phyloP scores from a whole-genome alignment of 2,113 vertebrate species.

The chimpanzee (Pan troglodytes) region NHGRI_mPanTro3-v2.1_pri NC_072421.2:67350501-67351000 shows the following conservation, averaged over 20 bases:
- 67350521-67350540: neutral
- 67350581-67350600: neutral
- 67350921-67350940: neutral
- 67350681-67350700: neutral
- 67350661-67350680: neutral
- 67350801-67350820: neutral
- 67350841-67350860: conserved; percentile 14
- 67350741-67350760: conserved; percentile 11
- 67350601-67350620: neutral
- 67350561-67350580: neutral
- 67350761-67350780: neutral
- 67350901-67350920: conserved; percentile 5
- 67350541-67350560: conserved; percentile 29
- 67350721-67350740: conserved; percentile 14
- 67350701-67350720: neutral
- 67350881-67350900: neutral
- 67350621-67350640: neutral
- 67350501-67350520: neutral
- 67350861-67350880: neutral
- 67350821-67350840: conserved; percentile 1
- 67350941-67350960: conserved; percentile 16
- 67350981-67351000: conserved; percentile 12
- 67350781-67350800: conserved; percentile 30
- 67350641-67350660: neutral
- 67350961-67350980: conserved; percentile 37